Evolutionary conservation across 2,888 invertebrate species (phyloP).

Genomic region (Eupsilia transversa): DNA sequence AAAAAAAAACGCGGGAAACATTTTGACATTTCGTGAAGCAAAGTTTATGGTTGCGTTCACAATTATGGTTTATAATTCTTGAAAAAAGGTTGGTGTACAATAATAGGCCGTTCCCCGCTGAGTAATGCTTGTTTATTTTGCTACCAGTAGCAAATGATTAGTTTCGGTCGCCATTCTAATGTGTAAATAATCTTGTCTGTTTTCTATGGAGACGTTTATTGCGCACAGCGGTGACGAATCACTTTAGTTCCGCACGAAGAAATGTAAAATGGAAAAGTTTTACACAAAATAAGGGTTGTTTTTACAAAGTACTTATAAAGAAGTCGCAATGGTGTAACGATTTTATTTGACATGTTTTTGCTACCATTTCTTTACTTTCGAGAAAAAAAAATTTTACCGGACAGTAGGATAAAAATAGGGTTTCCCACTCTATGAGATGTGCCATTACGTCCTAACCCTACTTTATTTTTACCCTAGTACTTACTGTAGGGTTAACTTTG

Average conservation of each 20-base stretch:
- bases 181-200: conserved; percentile 85
- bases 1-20: conserved; percentile 81
- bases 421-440: too few species aligned
- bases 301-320: conserved; percentile 34
- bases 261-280: conserved; percentile 53
- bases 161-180: conserved; percentile 85
- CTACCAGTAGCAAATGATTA: conserved; percentile 89
- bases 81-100: conserved; percentile 80
- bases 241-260: conserved; percentile 72
- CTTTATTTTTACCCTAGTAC: too few species aligned
- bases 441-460: background rate
- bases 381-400: conserved; percentile 11
- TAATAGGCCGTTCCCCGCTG: conserved; percentile 81
- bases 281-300: conserved; percentile 63
- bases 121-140: conserved; percentile 78
- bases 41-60: conserved; percentile 84
- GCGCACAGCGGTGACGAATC: conserved; percentile 73
- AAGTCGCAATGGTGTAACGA: conserved; percentile 52
- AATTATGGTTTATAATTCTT: conserved; percentile 80
- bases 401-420: background rate
- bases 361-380: conserved; percentile 28
- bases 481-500: background rate
- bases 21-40: conserved; percentile 82
- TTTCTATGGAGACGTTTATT: conserved; percentile 70
- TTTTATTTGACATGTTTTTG: conserved; percentile 44